Conservation (phyloP, 2,797 vertebrate species). For the Necrosyrtes monachus region DNA sequence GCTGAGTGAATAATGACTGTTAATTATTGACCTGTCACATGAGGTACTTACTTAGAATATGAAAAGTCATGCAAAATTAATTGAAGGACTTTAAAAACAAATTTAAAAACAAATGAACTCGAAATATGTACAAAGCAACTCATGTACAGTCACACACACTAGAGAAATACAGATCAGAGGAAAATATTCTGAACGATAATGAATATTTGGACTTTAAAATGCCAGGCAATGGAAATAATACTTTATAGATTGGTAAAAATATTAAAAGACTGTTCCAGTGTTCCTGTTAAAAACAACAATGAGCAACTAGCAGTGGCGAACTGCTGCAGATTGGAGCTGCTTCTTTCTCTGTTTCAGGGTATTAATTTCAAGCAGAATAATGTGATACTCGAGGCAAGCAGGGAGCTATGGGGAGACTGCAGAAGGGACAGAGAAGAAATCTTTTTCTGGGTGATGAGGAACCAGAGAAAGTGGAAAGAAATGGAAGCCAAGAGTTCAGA, state of each 20-base stretch:
- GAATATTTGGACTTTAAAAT: not conserved
- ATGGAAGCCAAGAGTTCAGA: not conserved
- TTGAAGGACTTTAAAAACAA: not conserved
- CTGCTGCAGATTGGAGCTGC: not conserved
- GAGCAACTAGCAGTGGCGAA: not conserved
- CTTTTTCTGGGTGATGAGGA: not conserved
- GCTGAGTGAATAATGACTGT: constrained; percentile 30
- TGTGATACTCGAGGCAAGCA: not conserved
- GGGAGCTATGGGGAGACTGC: not conserved
- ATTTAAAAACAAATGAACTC: not conserved
- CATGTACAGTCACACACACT: not conserved
- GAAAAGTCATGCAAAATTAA: constrained; percentile 29
- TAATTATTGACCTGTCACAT: constrained; percentile 34
- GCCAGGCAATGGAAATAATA: not conserved
- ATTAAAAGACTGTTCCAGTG: not conserved
- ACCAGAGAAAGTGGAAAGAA: not conserved
- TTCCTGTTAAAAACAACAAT: not conserved
- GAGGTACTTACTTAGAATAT: not conserved
- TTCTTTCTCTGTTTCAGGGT: not conserved
- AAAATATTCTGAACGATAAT: not conserved
- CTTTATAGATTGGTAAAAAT: not conserved
- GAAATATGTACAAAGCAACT: not conserved
- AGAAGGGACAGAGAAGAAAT: not conserved
- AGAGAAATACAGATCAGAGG: not conserved
- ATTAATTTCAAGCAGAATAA: not conserved